Evolutionary conservation across 2,797 vertebrate genomes (phyloP), one percentile per base, ranked within the genome.

Genomic region (Hippoglossus hippoglossus): DNA sequence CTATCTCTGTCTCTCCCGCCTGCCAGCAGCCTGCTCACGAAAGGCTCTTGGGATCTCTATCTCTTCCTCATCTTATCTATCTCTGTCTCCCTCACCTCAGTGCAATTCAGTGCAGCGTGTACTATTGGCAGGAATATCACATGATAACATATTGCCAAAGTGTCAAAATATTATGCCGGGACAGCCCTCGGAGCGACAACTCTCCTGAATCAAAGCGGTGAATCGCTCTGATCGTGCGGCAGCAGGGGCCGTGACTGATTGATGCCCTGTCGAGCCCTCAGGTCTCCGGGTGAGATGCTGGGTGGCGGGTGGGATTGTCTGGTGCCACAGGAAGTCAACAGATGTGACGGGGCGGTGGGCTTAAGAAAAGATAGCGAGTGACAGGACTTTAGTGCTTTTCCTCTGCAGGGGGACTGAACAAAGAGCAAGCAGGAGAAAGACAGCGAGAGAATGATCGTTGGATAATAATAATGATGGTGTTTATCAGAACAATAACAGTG

Each of bases 401-500:
- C 65, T 81, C 75, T 73, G 71, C 26, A 68, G 26, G 26, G 75
- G 71, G 54, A 54, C 31, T 26, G 41, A 76, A 76, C 18, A 19
- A 76, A 76, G 49, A 65, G 26, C 15, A 11, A 55, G 64, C 57
- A 47, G 62, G 16, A 73, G 65, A 76, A 46, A 60, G 61, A 62
- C 68, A 62, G 28, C 3, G 1, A 54, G 47, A 71, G 60, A 85
- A 56, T 53, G 63, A 76, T 24, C 2, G 51, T 46, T 44, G 25
- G 67, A 75, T 73, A 49, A 77, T 50, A 44, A 59, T 44, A n/a
- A 55, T 85, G 77, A 73, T 41, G 44, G 64, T 74, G 77, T 84
- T 85, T 70, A 77, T 80, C 68, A 56, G 77, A 79, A 84, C 60
- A 88, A 79, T 80, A 77, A 74, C 60, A 71, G 56, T 25, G 56